Conservation (phyloP, 2,797 vertebrate genomes). For the Anguilla anguilla region DNA sequence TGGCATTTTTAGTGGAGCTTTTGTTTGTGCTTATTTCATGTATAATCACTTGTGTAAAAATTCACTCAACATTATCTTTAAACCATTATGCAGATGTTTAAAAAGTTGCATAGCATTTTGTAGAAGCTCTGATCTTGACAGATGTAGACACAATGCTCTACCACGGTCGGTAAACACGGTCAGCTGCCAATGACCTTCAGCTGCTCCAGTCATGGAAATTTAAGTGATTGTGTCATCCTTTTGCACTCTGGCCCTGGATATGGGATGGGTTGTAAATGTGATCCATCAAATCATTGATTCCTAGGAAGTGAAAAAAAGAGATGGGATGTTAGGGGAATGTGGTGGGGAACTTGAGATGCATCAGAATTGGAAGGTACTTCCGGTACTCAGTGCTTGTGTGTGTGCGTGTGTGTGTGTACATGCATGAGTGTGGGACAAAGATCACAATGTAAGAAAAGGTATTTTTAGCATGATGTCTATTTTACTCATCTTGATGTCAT, state of each 20-base stretch:
- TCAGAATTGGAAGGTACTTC: background rate
- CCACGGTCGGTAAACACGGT: background rate
- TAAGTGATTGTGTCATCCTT: background rate
- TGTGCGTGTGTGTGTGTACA: background rate
- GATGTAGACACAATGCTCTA: background rate
- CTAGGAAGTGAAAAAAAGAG: background rate
- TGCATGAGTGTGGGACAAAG: background rate
- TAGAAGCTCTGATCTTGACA: background rate
- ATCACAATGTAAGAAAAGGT: background rate
- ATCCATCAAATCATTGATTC: conserved; percentile 16
- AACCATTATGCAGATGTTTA: background rate
- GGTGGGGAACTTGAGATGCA: background rate
- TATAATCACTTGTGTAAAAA: background rate
- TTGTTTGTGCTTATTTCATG: too few relatives aligned
- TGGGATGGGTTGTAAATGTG: background rate
- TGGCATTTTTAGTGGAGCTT: background rate
- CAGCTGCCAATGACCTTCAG: conserved; percentile 2
- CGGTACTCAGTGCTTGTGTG: background rate
- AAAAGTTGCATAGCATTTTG: background rate
- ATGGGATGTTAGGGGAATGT: background rate
- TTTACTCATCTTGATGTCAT: background rate
- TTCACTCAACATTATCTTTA: background rate
- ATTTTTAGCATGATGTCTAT: background rate
- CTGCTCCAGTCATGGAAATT: background rate
- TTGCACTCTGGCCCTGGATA: background rate